Evolutionary conservation across 1,140 invertebrate species (phyloP).

Genomic region (Conus betulinus): DNA sequence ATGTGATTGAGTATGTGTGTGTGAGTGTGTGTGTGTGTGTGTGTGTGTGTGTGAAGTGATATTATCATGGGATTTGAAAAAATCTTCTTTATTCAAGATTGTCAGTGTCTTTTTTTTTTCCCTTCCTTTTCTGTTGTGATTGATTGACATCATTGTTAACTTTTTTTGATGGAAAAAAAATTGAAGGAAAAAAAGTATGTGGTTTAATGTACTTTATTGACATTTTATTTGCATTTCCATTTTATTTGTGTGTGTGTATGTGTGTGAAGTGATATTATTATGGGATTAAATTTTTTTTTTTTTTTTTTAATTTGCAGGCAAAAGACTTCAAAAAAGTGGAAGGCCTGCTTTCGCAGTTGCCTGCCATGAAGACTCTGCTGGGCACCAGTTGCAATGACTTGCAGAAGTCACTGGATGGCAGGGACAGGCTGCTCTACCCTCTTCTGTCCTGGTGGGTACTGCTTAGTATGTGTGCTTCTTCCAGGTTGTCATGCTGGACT

Average conservation of each 20-base stretch:
- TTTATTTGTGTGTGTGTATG: background rate
- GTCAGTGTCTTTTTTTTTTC: no score
- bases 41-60: no score
- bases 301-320: background rate
- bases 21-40: constrained; percentile 17
- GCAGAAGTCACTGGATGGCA: background rate
- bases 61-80: no score
- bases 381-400: background rate
- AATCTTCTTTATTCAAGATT: no score
- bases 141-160: background rate
- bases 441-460: background rate
- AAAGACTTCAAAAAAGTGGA: constrained; percentile 18
- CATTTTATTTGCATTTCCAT: background rate
- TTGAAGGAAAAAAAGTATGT: no score
- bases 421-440: constrained; percentile 3
- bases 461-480: no score
- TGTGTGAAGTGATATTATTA: background rate
- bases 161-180: background rate
- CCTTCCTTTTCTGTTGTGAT: background rate
- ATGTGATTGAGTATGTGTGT: background rate
- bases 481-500: no score
- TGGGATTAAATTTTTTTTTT: background rate
- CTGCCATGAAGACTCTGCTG: background rate
- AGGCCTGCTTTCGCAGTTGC: background rate
- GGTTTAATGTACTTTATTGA: background rate